Evolutionary conservation across 2,888 invertebrate genomes (phyloP), one percentile per base, ranked within the genome.

Genomic region (Zootermopsis nevadensis): DNA sequence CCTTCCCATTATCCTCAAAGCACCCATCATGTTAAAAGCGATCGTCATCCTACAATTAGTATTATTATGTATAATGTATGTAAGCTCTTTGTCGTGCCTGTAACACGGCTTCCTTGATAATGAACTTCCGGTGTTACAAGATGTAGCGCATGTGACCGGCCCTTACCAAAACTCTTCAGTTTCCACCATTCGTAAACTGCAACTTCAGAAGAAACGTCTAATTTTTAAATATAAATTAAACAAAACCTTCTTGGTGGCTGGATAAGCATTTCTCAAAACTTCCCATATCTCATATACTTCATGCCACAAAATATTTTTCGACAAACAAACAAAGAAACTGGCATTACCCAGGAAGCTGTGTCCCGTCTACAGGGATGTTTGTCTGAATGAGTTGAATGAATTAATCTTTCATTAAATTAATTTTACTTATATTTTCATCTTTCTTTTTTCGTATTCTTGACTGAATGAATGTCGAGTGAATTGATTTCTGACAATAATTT

Each of bases 41-140:
- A 38, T 82, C 77, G 77, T 60, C 82, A 82, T 60, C 77, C 38
- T 82, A 76, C 33, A 82, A 72, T 81, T 81, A 81, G 60, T 66
- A 69, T 72, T 80, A 80, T 55, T 72, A 69, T 74, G 31, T 33
- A 27, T 74, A 53, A 30, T 42, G n/a, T n/a, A n/a, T 82, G 72
- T 60, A 82, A 35, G 60, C 66, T 79, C 77, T 38, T 38, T 66
- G 66, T 66, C 35, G 79, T 79, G 66, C 79, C 79, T 79, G 79
- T 79, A 79, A 35, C 79, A 79, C 79, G 38, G 79, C 79, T 79
- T 79, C 38, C 79, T 79, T 66, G 38, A 79, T 79, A 79, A 19
- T 15, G 48, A 33, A 72, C 74, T 74, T 38, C 38, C n/a, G 10
- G 38, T 38, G 30, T 31, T 38, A 31, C 12, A 38, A 7, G 42